A percentile compares a stretch with the other conserved stretches of the same genome.
Evolutionary conservation across 2,888 invertebrate genomes (phyloP).

Genomic region (Microplitis manilae): DNA sequence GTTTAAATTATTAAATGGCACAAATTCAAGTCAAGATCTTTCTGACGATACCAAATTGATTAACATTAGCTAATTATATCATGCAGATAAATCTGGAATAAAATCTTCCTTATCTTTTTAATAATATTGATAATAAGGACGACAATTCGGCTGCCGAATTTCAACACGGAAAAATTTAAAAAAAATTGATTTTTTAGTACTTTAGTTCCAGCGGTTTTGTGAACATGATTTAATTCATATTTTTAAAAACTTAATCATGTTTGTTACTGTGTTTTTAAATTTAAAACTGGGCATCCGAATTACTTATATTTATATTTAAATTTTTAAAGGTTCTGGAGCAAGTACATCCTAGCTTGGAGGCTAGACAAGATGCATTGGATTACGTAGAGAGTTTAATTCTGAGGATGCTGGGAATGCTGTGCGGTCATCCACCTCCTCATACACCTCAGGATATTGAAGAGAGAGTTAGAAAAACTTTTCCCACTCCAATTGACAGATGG

Average conservation of each 20-base stretch:
- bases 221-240: neutral
- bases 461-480: conserved; percentile 91
- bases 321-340: conserved; percentile 86
- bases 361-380: conserved; percentile 90
- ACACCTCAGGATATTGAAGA: conserved; percentile 92
- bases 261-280: neutral
- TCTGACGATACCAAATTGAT: no score
- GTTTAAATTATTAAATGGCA: no score
- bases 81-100: no score
- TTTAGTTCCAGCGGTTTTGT: no score
- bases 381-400: conserved; percentile 94
- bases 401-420: conserved; percentile 89
- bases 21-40: no score
- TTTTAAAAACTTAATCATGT: neutral
- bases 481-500: conserved; percentile 96
- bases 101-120: no score
- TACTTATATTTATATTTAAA: conserved; percentile 26
- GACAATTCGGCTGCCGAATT: no score
- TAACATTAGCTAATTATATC: no score
- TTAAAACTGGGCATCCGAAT: neutral
- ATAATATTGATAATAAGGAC: no score
- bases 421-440: conserved; percentile 87
- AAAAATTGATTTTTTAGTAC: no score
- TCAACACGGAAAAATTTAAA: no score
- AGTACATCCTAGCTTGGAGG: conserved; percentile 89